Evolutionary conservation across 64 coral and sea anemone species (phyloP), one percentile per base, ranked within the genome.

Genomic region (Stichodactyla mertensii): DNA sequence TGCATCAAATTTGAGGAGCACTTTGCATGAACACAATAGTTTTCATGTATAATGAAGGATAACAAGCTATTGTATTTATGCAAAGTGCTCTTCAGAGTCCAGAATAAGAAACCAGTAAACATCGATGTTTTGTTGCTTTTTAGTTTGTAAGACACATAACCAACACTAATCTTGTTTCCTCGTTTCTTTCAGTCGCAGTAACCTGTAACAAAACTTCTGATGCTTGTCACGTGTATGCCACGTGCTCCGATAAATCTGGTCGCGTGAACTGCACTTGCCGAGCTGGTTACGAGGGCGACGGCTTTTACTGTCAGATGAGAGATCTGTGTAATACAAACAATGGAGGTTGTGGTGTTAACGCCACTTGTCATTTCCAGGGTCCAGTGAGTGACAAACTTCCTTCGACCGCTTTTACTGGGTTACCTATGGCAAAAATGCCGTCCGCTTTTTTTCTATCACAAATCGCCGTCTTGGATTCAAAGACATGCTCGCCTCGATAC

Each of bases 281-380:
- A 61, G 26, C 66, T 51, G 94, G 91, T 86, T 96, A 88, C 88
- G 74, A 59, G 69, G 94, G 94, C 77, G 93, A 96, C 61, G 94
- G 94, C 1, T 87, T 85, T 55, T 96, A 92, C 61, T 96, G 94
- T 52, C 83, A 96, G 13, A 93, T 96, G 88, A 88, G 26, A 78
- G 94, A 96, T 71, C 57, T 52, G 19, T 96, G 94, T 85, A 57
- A 71, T 7, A 62, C 69, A 4, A 86, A 88, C 70, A 96, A 96
- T 52, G 94, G 94, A 70, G 85, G 84, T 7, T 96, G 91, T 67
- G 82, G 91, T 52, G 16, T 53, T 6, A 88, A 93, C 55, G 85
- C 91, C 0, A 96, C 85, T 0, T 96, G 94, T 54, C 80, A 92
- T 15, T 96, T 96, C 66, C 60, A 77, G 51, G 94, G 87, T 18